A percentile compares a stretch with the other conserved stretches of the same genome.
Conservation (phyloP, 2,888 invertebrate genomes). For the Seladonia tumulorum region DNA sequence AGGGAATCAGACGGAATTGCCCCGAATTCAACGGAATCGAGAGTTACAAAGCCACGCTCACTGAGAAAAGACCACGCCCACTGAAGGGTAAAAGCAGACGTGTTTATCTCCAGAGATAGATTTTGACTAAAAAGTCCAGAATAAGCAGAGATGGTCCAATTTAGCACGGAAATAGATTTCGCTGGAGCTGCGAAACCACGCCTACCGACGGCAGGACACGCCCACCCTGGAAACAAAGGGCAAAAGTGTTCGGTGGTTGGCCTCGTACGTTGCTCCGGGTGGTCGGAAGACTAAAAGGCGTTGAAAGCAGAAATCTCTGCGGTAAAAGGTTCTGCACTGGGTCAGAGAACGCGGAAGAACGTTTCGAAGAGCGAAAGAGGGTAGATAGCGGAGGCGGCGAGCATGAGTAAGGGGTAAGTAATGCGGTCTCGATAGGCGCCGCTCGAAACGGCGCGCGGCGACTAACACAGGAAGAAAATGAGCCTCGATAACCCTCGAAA, state of each 20-base stretch:
- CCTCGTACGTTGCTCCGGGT: neutral
- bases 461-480: slow-evolving; percentile 47
- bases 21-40: too few species aligned
- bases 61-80: neutral
- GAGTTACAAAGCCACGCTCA: neutral
- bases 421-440: slow-evolving; percentile 41
- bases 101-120: neutral
- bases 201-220: neutral
- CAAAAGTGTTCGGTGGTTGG: neutral
- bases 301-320: neutral
- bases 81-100: neutral
- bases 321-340: neutral
- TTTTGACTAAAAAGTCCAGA: neutral
- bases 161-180: neutral
- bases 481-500: slow-evolving; percentile 60
- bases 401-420: slow-evolving; percentile 42
- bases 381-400: slow-evolving; percentile 20
- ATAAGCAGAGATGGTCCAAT: neutral
- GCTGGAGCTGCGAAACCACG: neutral
- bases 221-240: neutral
- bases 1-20: too few species aligned
- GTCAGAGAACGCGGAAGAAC: neutral
- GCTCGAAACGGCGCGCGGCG: slow-evolving; percentile 24
- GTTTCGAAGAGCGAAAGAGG: neutral
- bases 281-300: neutral